phyloP scores from a whole-genome alignment of 2,113 vertebrate genomes.

The Paradoxurus hermaphroditus region DNA sequence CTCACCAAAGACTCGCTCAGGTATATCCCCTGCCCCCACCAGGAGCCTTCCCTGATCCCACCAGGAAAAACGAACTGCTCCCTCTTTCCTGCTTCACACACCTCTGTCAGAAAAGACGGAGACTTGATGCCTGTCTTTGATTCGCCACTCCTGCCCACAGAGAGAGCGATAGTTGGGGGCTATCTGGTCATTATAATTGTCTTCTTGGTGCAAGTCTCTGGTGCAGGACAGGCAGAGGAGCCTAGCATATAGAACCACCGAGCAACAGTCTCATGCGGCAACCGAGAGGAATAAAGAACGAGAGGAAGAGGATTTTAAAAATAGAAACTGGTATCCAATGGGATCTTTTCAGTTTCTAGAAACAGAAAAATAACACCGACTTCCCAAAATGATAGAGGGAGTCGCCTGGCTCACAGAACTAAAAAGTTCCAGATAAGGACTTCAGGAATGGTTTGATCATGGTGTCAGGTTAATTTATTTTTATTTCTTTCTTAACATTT shows the following conservation, averaged over 20 bases:
- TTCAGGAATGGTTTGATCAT: not conserved
- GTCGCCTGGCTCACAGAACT: not conserved
- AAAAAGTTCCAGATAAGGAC: not conserved
- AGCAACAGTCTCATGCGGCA: not conserved
- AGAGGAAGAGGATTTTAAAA: not conserved
- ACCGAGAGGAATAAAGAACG: not conserved
- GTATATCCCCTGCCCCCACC: not conserved
- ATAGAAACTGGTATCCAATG: not conserved
- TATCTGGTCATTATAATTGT: not conserved
- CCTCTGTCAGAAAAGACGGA: not conserved
- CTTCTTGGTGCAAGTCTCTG: not conserved
- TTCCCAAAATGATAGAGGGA: not conserved
- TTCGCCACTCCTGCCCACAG: not conserved
- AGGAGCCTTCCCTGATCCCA: not conserved
- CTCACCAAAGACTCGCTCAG: not conserved
- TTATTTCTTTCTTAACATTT: too few relatives aligned
- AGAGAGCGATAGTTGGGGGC: not conserved
- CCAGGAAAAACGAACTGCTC: not conserved
- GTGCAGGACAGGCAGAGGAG: not conserved
- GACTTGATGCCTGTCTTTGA: accelerated
- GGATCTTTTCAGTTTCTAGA: not conserved
- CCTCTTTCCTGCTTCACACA: not conserved
- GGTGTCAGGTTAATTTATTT: not conserved
- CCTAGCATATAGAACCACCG: not conserved
- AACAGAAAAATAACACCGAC: not conserved